Evolutionary conservation across 1,140 invertebrate species (phyloP), one percentile per base, ranked within the genome.

Genomic region (Aphis gossypii): DNA sequence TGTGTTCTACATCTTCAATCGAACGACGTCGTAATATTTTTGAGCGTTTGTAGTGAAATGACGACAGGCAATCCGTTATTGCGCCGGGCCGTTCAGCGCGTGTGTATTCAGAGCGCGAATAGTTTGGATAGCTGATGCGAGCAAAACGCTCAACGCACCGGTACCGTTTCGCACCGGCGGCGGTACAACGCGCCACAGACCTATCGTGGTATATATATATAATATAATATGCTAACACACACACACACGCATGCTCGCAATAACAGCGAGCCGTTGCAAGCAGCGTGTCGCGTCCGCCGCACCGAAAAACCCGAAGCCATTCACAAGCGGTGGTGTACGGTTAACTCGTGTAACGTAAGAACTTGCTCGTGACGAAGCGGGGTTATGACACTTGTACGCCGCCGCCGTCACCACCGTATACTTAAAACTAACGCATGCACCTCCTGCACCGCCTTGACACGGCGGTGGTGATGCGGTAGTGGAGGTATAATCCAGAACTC

Each of bases 331-430:
- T 46, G 60, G 92, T 84, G 41, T 84, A 92, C 46, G 35, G 91
- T 93, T 93, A 86, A 86, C 68, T 86, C 82, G 92, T 93, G 92
- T 93, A 93, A 93, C 92, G 48, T 93, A 86, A 93, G 92, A 92
- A 93, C 92, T 93, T 56, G n/a, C n/a, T 23, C n/a, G 46, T 11
- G 68, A 93, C 92, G 30, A 41, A n/a, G 9, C 51, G 88, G 35
- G 88, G 48, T 56, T 54, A 41, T 90, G 88, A 56, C 88, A 90
- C 51, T 90, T 56, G 51, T n/a, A 76, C n/a, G 21, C 35, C 35
- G 14, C 51, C 88, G 2, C 48, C n/a, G 25, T 20, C 51, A 25
- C 48, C 44, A 44, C 7, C 46, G 9, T 88, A 88, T 89, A 56
- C 60, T 5, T 14, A 68, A 18, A 6, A 76, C 60, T 30, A n/a